Evolutionary conservation across 2,797 vertebrate species (phyloP).

Genomic region (Anomalospiza imberbis): DNA sequence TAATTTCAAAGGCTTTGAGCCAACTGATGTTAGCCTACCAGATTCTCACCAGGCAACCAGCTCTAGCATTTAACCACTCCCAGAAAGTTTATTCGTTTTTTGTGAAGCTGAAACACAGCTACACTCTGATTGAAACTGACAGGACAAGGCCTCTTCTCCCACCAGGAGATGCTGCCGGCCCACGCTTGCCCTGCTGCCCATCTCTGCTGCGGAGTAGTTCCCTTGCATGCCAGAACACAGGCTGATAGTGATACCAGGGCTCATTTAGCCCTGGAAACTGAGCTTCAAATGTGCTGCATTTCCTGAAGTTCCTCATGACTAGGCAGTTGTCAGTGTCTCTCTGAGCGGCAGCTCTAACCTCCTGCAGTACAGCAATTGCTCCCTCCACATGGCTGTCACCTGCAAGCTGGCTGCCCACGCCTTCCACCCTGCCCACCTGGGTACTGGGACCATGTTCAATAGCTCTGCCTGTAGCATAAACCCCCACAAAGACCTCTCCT

Average conservation of each 20-base stretch:
- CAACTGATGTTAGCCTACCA: neutral
- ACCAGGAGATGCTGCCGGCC: neutral
- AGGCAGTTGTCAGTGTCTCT: neutral
- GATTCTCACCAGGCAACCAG: neutral
- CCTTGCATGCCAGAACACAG: rapidly evolving
- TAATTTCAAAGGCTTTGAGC: neutral
- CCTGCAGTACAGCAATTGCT: neutral
- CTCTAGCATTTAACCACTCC: neutral
- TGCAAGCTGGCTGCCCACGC: neutral
- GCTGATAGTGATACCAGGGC: neutral
- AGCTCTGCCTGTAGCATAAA: neutral
- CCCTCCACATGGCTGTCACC: neutral
- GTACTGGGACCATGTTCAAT: neutral
- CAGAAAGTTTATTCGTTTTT: neutral
- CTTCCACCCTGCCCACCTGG: neutral
- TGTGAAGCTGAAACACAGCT: neutral
- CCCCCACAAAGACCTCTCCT: rapidly evolving
- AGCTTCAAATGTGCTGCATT: neutral
- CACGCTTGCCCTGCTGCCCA: rapidly evolving
- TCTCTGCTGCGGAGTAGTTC: neutral
- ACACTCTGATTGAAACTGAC: neutral
- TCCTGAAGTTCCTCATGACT: neutral
- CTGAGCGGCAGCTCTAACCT: neutral
- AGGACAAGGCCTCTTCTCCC: neutral
- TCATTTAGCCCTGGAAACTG: neutral